These are phyloP conservation scores for Apeira syringaria DNA, from an alignment of 2,888 invertebrate species.

Conservation along the genomic window DNA sequence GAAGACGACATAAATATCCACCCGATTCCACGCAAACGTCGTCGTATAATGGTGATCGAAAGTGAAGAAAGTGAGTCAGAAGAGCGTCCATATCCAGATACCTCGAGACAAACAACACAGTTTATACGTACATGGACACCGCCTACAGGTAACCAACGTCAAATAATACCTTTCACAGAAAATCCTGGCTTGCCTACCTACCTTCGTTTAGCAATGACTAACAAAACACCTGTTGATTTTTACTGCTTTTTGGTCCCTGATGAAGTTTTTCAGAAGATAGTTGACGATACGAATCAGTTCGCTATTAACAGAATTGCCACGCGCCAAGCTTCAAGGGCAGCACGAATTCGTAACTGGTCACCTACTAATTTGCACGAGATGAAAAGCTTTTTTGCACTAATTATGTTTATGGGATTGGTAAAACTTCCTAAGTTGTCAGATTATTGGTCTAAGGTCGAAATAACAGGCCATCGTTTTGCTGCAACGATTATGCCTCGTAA, in stretches of 20 bases:
- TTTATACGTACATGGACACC: neutral
- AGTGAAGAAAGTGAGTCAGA: neutral
- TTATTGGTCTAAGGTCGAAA: neutral
- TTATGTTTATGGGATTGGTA: neutral
- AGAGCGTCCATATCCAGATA: neutral
- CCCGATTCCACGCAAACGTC: neutral
- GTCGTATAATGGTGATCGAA: neutral
- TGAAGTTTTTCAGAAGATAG: neutral
- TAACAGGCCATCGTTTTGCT: neutral
- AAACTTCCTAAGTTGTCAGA: neutral
- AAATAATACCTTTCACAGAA: neutral
- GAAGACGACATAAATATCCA: neutral
- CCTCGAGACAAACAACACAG: neutral
- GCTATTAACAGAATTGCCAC: neutral
- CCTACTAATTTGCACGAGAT: neutral
- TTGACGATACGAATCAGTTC: neutral
- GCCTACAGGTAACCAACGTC: neutral
- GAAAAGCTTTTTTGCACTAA: neutral
- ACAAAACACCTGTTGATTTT: neutral
- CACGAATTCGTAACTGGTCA: neutral
- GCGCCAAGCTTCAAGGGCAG: neutral
- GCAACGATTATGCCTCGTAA: neutral
- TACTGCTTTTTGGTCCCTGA: neutral
- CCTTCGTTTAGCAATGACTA: neutral
- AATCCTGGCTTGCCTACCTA: neutral